phyloP scores from a whole-genome alignment of 2,797 vertebrate genomes.

The Peromyscus attwateri region DNA sequence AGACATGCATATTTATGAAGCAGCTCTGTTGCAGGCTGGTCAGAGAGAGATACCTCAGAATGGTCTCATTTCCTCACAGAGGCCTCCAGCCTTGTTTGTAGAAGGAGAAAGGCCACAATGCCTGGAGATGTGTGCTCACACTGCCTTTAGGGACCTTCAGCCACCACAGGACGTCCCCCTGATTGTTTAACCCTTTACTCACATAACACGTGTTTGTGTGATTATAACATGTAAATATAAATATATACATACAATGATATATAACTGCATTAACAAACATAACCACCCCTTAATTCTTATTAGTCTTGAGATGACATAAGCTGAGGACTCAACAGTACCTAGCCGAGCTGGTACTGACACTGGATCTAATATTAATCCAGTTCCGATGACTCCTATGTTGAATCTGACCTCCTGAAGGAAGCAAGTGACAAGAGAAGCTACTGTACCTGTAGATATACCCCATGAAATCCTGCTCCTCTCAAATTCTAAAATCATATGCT shows the following conservation, averaged over 20 bases:
- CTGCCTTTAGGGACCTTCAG: background rate
- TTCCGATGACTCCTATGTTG: background rate
- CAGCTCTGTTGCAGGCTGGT: background rate
- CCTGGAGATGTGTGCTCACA: background rate
- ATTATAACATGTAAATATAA: background rate
- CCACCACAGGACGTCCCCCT: background rate
- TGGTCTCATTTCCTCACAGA: conserved; percentile 33
- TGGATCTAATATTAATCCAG: background rate
- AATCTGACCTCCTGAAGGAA: conserved; percentile 21
- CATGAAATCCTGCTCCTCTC: conserved; percentile 52
- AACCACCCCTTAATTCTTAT: background rate
- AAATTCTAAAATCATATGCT: conserved; percentile 75
- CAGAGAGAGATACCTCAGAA: background rate
- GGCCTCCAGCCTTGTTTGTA: background rate
- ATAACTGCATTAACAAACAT: background rate
- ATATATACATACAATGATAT: background rate
- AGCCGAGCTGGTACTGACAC: background rate
- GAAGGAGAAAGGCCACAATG: background rate
- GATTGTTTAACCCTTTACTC: conserved; percentile 19
- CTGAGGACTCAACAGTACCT: background rate
- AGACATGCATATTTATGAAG: background rate
- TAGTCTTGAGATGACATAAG: conserved; percentile 20
- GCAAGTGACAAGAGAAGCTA: background rate
- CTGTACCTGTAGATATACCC: background rate
- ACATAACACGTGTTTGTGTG: background rate